Percentiles rank a stretch among this genome's conserved stretches.
phyloP scores from a whole-genome alignment of 2,888 invertebrate species.

The Dryobotodes eremita region DNA sequence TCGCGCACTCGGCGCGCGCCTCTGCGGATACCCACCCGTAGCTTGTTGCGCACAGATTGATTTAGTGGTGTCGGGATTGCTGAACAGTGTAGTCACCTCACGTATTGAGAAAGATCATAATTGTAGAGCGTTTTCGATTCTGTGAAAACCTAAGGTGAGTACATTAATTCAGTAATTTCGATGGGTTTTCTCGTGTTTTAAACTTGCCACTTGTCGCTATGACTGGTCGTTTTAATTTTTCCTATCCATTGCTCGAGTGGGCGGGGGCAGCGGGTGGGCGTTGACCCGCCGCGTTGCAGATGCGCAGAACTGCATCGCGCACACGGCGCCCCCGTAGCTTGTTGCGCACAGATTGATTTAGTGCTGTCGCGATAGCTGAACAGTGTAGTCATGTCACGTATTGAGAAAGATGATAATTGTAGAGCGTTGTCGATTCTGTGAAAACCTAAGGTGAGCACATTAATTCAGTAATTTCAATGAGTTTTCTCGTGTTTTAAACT shows the following conservation, averaged over 20 bases:
- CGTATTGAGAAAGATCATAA: no score
- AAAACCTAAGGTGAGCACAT: neutral
- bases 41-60: neutral
- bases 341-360: neutral
- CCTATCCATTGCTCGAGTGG: neutral
- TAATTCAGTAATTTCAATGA: no score
- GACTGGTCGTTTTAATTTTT: no score
- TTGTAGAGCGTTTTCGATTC: no score
- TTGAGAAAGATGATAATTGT: neutral
- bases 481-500: no score
- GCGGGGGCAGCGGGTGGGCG: neutral
- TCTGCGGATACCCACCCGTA: neutral
- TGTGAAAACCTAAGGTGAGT: no score
- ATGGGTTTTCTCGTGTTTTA: no score
- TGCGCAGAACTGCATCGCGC: no score
- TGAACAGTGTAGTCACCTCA: neutral
- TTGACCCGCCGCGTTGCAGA: no score
- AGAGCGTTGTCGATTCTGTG: neutral
- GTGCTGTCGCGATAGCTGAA: neutral
- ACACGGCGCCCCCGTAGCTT: no score
- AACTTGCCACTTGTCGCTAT: no score
- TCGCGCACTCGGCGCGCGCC: neutral
- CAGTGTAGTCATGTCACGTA: neutral
- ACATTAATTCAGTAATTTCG: no score
- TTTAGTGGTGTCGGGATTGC: neutral